Evolutionary conservation across 1,140 invertebrate genomes (phyloP), one percentile per base, ranked within the genome.

Genomic region (Triops cancriformis): DNA sequence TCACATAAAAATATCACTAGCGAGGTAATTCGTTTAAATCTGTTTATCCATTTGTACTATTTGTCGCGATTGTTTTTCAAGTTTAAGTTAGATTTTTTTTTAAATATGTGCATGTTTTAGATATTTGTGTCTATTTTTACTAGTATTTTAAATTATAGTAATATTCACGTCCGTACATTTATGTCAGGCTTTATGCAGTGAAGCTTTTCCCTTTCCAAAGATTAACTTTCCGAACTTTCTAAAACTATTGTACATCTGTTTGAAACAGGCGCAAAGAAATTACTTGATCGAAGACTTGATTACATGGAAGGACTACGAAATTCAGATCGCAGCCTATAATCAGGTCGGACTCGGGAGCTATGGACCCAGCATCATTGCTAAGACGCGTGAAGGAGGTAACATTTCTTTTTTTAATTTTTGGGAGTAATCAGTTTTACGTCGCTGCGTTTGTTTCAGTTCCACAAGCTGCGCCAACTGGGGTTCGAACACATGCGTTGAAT

Each of bases 251-350:
- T 37, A 82, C 7, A 4, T 37, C 31, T 37, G 31, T 37, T 7
- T 37, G 31, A 7, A 64, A 5, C 64, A 87, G 84, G 94, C 93
- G 0, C 95, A 97, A 83, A 89, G 93, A 80, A 97, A 95, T 84
- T 97, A 92, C 83, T 87, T 98, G 0, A 95, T 98, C 77, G 92
- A 94, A 81, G 95, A 97, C 82, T 86, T 98, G 45, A 98, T 98
- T 76, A 97, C 96, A 0, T 98, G 96, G 96, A 96, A 98, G 85
- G 94, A 98, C 84, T 99, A 99, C 82, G 91, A 96, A 45, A 92
- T 99, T 0, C 94, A 98, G 87, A 96, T 99, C 77, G 96, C 97
- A 0, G 96, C 97, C 0, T 99, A 93, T 81, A 99, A 99, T 84
- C 93, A 96, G 80, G 96, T 98, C 87, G 98, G 98, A 3, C 91